Base-by-base conservation (phyloP, 2,113 vertebrate genomes). In the Elgaria multicarinata region DNA sequence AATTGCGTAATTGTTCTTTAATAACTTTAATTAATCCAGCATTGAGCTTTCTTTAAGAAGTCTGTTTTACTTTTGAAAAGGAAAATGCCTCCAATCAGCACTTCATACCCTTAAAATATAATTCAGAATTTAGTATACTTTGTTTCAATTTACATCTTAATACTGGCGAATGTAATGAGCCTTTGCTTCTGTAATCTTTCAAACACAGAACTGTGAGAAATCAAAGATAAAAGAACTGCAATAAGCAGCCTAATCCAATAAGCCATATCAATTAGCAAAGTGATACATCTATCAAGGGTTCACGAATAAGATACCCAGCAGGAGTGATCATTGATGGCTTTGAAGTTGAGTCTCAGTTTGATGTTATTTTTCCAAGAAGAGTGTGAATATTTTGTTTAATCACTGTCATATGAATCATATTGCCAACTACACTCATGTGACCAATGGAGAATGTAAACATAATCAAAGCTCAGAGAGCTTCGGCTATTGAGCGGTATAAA, bases 221-320 rank as follows among this genome's bases (percentile, higher is more conserved):
- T 87, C 94, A 96, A 93, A 97, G 93, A 97, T 97, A 95, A 97
- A 96, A 97, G 95, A 92, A 92, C 28, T 92, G 71, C 86, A 97
- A 95, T 87, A 93, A 96, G 94, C 89, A 96, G 96, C 78, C 94
- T 95, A 94, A 93, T 91, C 93, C 94, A 95, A 93, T 95, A 97
- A 96, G 94, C 90, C 83, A 76, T 22, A 94, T 92, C 96, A 96
- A 97, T 97, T 93, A 95, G 94, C 89, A 94, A 95, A 96, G 94
- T 93, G 62, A 89, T 90, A 42, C 80, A 94, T 94, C 90, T 90
- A 92, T 94, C 95, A 92, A 96, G 92, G 92, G 81, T 50, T 88
- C 83, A 85, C 90, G 94, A 96, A 97, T 96, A 95, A 97, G 96
- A 94, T 85, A 90, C 87, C 77, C 93, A 90, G 93, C 91, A 93